Evolutionary conservation across 2,797 vertebrate species (phyloP).

Genomic region (Neopelma chrysocephalum): DNA sequence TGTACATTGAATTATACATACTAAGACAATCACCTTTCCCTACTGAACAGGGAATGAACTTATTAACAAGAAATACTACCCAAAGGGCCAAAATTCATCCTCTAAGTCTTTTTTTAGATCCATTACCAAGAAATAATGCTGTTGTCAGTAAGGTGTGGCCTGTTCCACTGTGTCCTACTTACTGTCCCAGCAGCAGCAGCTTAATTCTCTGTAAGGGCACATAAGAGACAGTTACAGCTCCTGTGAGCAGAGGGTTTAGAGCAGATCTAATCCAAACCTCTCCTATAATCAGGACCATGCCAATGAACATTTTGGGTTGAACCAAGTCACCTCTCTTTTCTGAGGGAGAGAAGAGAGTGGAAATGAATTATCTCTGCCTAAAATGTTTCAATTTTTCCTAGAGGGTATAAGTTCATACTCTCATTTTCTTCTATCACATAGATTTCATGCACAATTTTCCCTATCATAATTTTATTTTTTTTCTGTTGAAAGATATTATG

Average conservation of each 20-base stretch:
- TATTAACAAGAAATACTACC: not conserved
- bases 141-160: not conserved
- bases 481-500: not conserved
- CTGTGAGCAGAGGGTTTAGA: not conserved
- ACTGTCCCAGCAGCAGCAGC: not conserved
- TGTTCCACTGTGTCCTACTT: not conserved
- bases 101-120: not conserved
- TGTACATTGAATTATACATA: not conserved
- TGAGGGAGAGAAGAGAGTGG: not conserved
- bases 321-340: not conserved
- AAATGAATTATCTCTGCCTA: not conserved
- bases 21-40: not conserved
- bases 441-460: conserved; percentile 13
- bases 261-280: not conserved
- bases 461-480: not conserved
- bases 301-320: not conserved
- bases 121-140: not conserved
- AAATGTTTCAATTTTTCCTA: not conserved
- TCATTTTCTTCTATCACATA: not conserved
- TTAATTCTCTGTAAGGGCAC: not conserved
- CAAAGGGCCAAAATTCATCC: not conserved
- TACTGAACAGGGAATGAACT: accelerated
- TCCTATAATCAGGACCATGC: not conserved
- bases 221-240: not conserved
- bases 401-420: not conserved